A percentile compares a stretch with the other conserved stretches of the same genome.
These are phyloP conservation scores for fruit fly (Drosophila melanogaster) DNA, from an alignment of 1,140 invertebrate genomes.

Conservation along the genomic window Release_6_plus_ISO1_MT NC_004354.4:385001-385500, in stretches of 20 bases:
- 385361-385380: background rate
- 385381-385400: too few species aligned
- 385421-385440: too few species aligned
- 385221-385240: slow-evolving; percentile 57
- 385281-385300: slow-evolving; percentile 1
- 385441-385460: too few species aligned
- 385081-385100: slow-evolving; percentile 60
- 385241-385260: slow-evolving; percentile 80
- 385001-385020: slow-evolving; percentile 61
- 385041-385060: slow-evolving; percentile 78
- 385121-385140: slow-evolving; percentile 12
- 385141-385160: background rate
- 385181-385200: slow-evolving; percentile 65
- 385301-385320: background rate
- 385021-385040: slow-evolving; percentile 11
- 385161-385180: too few species aligned
- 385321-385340: too few species aligned
- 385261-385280: slow-evolving; percentile 11
- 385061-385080: slow-evolving; percentile 83
- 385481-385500: slow-evolving; percentile 2
- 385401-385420: too few species aligned
- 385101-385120: slow-evolving; percentile 56
- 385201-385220: slow-evolving; percentile 65
- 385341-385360: background rate
- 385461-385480: slow-evolving; percentile 3